phyloP scores from a whole-genome alignment of 2,113 vertebrate genomes.

The Nipponia nippon region DNA sequence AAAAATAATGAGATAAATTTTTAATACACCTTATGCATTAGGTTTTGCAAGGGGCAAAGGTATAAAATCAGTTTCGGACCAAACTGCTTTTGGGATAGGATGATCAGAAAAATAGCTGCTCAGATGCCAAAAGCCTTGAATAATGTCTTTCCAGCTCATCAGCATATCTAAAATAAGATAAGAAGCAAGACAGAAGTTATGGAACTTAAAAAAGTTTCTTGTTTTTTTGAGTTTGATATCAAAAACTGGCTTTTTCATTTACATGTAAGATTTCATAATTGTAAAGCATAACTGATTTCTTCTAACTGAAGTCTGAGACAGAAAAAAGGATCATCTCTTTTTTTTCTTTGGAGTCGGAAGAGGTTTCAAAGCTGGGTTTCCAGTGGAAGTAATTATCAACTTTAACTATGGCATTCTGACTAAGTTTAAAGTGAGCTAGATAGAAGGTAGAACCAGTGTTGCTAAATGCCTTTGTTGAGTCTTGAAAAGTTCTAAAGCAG shows the following conservation, averaged over 20 bases:
- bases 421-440: not conserved
- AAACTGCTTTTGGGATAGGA: not conserved
- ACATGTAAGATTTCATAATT: not conserved
- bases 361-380: not conserved
- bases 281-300: not conserved
- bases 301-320: not conserved
- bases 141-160: not conserved
- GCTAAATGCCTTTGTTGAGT: not conserved
- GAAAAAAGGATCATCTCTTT: not conserved
- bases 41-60: not conserved
- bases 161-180: not conserved
- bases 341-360: not conserved
- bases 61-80: not conserved
- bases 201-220: not conserved
- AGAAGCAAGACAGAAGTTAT: not conserved
- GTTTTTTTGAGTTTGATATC: not conserved
- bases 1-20: not conserved
- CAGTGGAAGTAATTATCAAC: not conserved
- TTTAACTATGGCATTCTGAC: not conserved
- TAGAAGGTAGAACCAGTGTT: not conserved
- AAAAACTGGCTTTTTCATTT: not conserved
- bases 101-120: not conserved
- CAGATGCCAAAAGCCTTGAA: not conserved
- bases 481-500: not conserved
- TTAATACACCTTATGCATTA: not conserved